A percentile compares a stretch with the other conserved stretches of the same genome.
phyloP scores from a whole-genome alignment of 2,797 vertebrate species.

The Champsocephalus gunnari region DNA sequence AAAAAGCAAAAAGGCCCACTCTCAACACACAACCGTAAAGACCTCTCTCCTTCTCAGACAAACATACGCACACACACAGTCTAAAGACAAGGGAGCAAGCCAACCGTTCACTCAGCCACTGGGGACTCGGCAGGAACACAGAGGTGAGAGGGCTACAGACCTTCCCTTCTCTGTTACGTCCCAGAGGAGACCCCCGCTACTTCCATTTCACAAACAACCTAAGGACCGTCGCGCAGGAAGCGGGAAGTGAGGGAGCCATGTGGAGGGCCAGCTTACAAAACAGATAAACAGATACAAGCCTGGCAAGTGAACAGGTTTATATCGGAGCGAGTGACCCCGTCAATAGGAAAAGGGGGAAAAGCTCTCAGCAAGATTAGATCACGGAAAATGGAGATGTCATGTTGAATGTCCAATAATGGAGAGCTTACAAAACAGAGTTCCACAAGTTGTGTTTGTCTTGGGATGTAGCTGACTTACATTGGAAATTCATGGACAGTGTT shows the following conservation, averaged over 20 bases:
- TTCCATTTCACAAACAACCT: slow-evolving; percentile 86
- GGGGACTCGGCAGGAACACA: slow-evolving; percentile 72
- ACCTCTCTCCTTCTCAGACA: slow-evolving; percentile 32
- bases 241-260: slow-evolving; percentile 71
- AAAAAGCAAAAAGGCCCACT: slow-evolving; percentile 58
- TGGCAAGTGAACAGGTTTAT: slow-evolving; percentile 63
- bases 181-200: slow-evolving; percentile 75
- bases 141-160: slow-evolving; percentile 76
- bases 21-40: slow-evolving; percentile 44
- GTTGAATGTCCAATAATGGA: slow-evolving; percentile 39
- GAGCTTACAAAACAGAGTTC: slow-evolving; percentile 45
- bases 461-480: slow-evolving; percentile 29
- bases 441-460: slow-evolving; percentile 30
- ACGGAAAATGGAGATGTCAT: slow-evolving; percentile 46
- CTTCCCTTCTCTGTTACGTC: slow-evolving; percentile 79
- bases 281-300: slow-evolving; percentile 68
- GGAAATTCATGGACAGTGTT: slow-evolving; percentile 25
- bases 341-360: slow-evolving; percentile 40
- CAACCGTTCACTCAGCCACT: slow-evolving; percentile 53
- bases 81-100: slow-evolving; percentile 58
- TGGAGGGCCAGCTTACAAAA: slow-evolving; percentile 64
- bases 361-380: slow-evolving; percentile 31
- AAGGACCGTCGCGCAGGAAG: slow-evolving; percentile 76
- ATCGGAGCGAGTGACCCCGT: slow-evolving; percentile 61
- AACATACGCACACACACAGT: slow-evolving; percentile 27